Percentiles rank a stretch among this genome's conserved stretches.
Conservation (phyloP, 35 echinoderm and acorn worm species). For the Chiridota heheva region DNA sequence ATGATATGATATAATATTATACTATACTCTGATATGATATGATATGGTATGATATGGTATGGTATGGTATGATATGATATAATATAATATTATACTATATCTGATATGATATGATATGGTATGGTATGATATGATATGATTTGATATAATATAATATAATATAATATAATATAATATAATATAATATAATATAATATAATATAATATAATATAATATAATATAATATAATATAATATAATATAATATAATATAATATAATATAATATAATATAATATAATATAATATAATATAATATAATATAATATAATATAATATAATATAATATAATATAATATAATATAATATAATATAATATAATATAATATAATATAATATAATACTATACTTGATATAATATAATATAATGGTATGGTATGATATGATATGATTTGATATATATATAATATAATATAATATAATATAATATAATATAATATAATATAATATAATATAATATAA, state of each 20-base stretch:
- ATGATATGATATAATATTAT: no score
- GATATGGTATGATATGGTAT: no score
- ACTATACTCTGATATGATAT: no score
- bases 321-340: neutral
- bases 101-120: neutral
- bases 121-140: neutral
- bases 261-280: no score
- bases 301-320: neutral
- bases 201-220: slow-evolving; percentile 11
- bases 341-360: neutral
- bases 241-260: neutral
- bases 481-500: neutral
- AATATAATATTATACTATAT: neutral
- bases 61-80: neutral
- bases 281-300: neutral
- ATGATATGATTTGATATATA: neutral
- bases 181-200: slow-evolving; percentile 11
- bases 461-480: slow-evolving; percentile 3
- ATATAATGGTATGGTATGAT: neutral
- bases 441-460: slow-evolving; percentile 3
- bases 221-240: neutral
- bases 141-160: slow-evolving; percentile 1
- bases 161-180: slow-evolving; percentile 11
- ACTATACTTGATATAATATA: neutral
- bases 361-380: neutral